Base-by-base conservation (phyloP, 2,888 invertebrate genomes). In the Dasypogon diadema region DNA sequence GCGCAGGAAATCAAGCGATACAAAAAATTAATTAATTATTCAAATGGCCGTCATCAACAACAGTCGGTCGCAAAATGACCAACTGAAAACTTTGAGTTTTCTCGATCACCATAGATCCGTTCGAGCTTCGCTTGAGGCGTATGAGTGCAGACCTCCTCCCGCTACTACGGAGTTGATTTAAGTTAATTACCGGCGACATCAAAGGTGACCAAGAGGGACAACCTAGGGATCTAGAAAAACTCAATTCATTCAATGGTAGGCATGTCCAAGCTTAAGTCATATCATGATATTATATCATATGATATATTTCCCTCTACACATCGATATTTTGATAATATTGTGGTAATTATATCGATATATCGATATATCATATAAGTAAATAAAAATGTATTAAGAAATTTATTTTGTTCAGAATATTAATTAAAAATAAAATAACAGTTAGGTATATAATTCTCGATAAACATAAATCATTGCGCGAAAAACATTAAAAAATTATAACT, bases 161-260 rank as follows among this genome's bases (percentile, higher is more conserved):
- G 51, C 54, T 54, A 54, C 22, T 54, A 70, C 18, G 34, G 54
- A 70, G 21, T 30, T 70, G 54, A 70, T 70, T 54, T 70, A 51
- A 54, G 70, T 70, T 70, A 70, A 70, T 70, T 70, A 54, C 42
- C 70, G 70, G 70, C 51, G 16, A 70, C 54, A 54, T 70, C 70
- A 70, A 70, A 70, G 70, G 54, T 30, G 48, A 54, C 6, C 54
- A 30, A 18, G 30, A 22, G 51, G 34, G 54, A 54, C 54, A 70
- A 54, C 54, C 70, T 54, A 54, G n/a, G 30, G 34, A 26, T 51
- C 34, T 54, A 54, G 51, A 54, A 51, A 54, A 70, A 70, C 48
- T 48, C 48, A 68, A 68, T 68, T 68, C 48, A 46, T 70, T 70
- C 70, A 70, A 54, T 68, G 68, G 51, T 48, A 48, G 8, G 5